A percentile compares a stretch with the other conserved stretches of the same genome.
phyloP scores from a whole-genome alignment of 2,888 invertebrate genomes.

The Erannis defoliaria region DNA sequence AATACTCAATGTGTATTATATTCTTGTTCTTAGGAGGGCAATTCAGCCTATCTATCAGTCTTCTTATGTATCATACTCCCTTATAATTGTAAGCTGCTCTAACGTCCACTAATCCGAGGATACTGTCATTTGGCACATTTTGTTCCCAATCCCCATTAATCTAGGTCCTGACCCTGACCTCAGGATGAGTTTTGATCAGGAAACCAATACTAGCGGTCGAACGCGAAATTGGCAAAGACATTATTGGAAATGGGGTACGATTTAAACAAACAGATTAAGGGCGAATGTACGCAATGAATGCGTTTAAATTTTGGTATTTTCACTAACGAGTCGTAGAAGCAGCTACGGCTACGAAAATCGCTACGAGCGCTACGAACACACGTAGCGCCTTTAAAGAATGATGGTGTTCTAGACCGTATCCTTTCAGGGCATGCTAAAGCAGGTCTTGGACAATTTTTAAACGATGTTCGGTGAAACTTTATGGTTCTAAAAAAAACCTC shows the following conservation, averaged over 20 bases:
- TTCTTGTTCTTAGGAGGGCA: background rate
- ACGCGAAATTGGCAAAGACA: background rate
- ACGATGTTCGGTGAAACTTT: too few relatives aligned
- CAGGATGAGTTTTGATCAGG: background rate
- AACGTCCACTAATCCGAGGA: background rate
- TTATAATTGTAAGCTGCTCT: background rate
- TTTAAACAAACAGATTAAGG: background rate
- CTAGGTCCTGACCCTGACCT: slow-evolving; percentile 1
- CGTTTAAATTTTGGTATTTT: too few relatives aligned
- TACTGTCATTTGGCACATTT: background rate
- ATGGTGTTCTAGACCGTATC: too few relatives aligned
- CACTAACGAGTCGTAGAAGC: background rate
- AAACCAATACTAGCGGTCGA: background rate
- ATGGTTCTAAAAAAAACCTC: too few relatives aligned
- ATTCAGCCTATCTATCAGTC: too few relatives aligned
- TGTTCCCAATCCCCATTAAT: background rate
- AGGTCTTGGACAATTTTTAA: too few relatives aligned
- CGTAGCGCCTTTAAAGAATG: too few relatives aligned
- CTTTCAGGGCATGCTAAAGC: too few relatives aligned
- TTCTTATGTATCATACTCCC: too few relatives aligned
- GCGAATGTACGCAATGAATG: too few relatives aligned
- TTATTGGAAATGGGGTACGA: background rate
- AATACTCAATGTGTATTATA: slow-evolving; percentile 1
- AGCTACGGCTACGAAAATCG: background rate
- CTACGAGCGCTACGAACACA: background rate